phyloP scores from a whole-genome alignment of 2,113 vertebrate species.

The Calonectris borealis region DNA sequence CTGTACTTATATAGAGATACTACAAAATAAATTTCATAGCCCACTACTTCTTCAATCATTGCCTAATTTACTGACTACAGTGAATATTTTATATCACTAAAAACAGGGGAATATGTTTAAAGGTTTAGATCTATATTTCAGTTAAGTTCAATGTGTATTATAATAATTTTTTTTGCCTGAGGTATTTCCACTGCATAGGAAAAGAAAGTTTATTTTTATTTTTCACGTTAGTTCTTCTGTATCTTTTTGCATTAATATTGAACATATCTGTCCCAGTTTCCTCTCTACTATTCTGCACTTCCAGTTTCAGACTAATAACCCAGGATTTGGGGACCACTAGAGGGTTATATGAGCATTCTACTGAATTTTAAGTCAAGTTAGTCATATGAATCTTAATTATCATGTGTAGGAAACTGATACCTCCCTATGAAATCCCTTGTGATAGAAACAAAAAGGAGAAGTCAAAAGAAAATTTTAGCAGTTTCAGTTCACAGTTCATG shows the following conservation, averaged over 20 bases:
- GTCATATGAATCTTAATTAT: conserved; percentile 60
- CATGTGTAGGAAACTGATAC: background rate
- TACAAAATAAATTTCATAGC: conserved; percentile 28
- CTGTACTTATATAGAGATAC: background rate
- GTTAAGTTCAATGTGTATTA: conserved; percentile 46
- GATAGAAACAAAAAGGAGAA: conserved; percentile 23
- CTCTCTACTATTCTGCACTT: conserved; percentile 32
- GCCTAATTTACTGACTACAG: conserved; percentile 41
- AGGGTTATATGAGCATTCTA: conserved; percentile 42
- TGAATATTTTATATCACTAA: conserved; percentile 55
- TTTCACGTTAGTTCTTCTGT: conserved; percentile 30
- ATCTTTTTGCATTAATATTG: conserved; percentile 58
- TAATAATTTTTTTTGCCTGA: conserved; percentile 46
- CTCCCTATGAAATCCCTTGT: conserved; percentile 4
- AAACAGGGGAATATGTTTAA: conserved; percentile 36
- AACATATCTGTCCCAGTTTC: conserved; percentile 48
- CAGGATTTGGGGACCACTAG: background rate
- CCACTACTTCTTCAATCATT: conserved; percentile 35
- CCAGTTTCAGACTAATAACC: conserved; percentile 44
- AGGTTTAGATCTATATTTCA: conserved; percentile 57
- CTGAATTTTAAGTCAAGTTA: conserved; percentile 54
- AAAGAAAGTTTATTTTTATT: conserved; percentile 66
- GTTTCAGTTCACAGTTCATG: background rate
- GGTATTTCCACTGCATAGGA: conserved; percentile 32
- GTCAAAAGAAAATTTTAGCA: conserved; percentile 12